Conservation (phyloP, 2,113 vertebrate species). For the Uria lomvia region DNA sequence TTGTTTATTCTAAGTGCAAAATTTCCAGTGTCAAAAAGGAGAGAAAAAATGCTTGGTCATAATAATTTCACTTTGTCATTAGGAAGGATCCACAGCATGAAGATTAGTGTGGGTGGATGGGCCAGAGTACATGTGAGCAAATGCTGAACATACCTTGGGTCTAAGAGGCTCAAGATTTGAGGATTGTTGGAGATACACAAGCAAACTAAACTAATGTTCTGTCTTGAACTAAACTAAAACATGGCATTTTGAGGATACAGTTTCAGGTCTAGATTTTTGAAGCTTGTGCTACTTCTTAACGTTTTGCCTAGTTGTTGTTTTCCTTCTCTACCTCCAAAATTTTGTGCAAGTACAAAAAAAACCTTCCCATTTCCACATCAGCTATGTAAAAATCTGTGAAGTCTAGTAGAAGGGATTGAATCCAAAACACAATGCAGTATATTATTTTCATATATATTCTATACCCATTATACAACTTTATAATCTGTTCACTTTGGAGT, state of each 20-base stretch:
- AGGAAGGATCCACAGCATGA: not conserved
- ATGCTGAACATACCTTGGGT: not conserved
- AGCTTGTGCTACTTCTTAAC: not conserved
- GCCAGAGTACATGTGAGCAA: not conserved
- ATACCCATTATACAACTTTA: not conserved
- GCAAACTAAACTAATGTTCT: not conserved
- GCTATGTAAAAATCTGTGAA: not conserved
- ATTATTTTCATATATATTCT: not conserved
- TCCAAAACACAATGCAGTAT: not conserved
- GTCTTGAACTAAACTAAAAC: not conserved
- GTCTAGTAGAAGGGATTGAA: not conserved
- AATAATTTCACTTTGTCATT: not conserved
- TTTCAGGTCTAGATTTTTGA: not conserved
- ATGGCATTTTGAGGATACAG: fast-evolving
- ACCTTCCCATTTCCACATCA: not conserved
- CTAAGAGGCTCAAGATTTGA: not conserved
- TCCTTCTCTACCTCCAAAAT: not conserved
- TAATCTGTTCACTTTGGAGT: not conserved
- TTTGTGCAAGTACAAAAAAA: not conserved
- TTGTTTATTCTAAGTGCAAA: not conserved
- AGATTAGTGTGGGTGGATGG: not conserved
- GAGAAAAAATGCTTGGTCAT: not conserved
- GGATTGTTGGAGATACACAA: not conserved
- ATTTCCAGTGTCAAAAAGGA: not conserved
- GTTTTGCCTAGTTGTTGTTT: not conserved